Evolutionary conservation across 2,888 invertebrate genomes (phyloP).

Genomic region (Orthosia gracilis): DNA sequence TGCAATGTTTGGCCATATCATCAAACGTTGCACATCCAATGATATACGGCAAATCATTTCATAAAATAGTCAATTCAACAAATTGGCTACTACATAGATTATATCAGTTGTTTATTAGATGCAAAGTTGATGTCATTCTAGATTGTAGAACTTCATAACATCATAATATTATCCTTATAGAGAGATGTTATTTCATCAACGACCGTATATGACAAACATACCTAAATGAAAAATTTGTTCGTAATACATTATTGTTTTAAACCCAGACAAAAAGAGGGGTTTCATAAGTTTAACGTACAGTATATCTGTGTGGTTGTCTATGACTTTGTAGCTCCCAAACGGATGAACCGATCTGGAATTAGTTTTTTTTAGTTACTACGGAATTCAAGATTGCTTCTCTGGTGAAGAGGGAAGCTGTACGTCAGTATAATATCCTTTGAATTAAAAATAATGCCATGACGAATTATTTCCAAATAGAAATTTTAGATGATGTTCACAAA

Average conservation of each 20-base stretch:
- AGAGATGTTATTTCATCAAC: conserved; percentile 4
- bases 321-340: no score
- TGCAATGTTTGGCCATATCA: no score
- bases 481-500: neutral
- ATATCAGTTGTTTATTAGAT: conserved; percentile 31
- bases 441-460: neutral
- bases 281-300: no score
- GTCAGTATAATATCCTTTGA: neutral
- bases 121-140: conserved; percentile 36
- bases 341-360: no score
- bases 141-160: conserved; percentile 24
- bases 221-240: neutral
- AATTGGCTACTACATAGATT: conserved; percentile 8
- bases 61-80: no score
- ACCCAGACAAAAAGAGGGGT: no score
- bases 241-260: neutral
- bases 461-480: neutral
- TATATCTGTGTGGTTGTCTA: no score
- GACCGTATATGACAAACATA: neutral
- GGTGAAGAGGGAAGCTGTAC: neutral
- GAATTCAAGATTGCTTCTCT: neutral
- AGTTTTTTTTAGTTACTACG: neutral
- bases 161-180: conserved; percentile 1
- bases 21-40: no score
- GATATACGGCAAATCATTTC: no score